A percentile compares a stretch with the other conserved stretches of the same genome.
phyloP scores from a whole-genome alignment of 2,888 invertebrate genomes.

The Sepioteuthis lessoniana region DNA sequence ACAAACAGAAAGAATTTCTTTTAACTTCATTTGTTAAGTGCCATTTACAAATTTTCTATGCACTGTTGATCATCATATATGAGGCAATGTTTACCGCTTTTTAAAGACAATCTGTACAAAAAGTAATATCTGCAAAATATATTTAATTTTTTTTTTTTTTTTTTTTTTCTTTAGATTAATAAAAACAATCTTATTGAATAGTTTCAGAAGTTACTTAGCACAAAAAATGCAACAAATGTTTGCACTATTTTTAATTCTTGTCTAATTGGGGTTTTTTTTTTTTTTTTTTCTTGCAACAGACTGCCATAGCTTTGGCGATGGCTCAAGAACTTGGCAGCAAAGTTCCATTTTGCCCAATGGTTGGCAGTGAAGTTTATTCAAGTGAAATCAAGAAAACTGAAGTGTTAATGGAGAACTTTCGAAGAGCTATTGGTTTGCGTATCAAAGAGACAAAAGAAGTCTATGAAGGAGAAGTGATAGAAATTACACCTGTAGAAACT shows the following conservation, averaged over 20 bases:
- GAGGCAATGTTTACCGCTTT: too few species aligned
- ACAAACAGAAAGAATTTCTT: too few species aligned
- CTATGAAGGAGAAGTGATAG: constrained; percentile 99
- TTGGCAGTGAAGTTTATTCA: constrained; percentile 89
- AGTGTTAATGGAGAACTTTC: constrained; percentile 98
- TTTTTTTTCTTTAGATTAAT: too few species aligned
- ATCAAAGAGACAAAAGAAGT: constrained; percentile 96
- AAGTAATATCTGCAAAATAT: too few species aligned
- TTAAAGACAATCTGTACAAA: too few species aligned
- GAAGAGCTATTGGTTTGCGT: constrained; percentile 90
- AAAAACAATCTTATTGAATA: too few species aligned
- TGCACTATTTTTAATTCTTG: not conserved
- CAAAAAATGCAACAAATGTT: not conserved
- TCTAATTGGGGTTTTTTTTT: not conserved
- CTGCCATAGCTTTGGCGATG: constrained; percentile 97
- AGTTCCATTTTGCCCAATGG: constrained; percentile 81
- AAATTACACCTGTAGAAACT: constrained; percentile 97
- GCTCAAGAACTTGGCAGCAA: constrained; percentile 98
- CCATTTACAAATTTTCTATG: too few species aligned
- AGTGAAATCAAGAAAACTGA: constrained; percentile 99
- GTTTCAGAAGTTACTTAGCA: too few species aligned
- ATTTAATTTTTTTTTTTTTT: too few species aligned
- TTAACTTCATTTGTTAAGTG: too few species aligned
- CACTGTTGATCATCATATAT: too few species aligned
- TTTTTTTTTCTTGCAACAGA: constrained; percentile 75